Percentiles rank a stretch among this genome's conserved stretches.
Conservation (phyloP, 2,888 invertebrate genomes). For the Drosophila nr. medialis region DNA sequence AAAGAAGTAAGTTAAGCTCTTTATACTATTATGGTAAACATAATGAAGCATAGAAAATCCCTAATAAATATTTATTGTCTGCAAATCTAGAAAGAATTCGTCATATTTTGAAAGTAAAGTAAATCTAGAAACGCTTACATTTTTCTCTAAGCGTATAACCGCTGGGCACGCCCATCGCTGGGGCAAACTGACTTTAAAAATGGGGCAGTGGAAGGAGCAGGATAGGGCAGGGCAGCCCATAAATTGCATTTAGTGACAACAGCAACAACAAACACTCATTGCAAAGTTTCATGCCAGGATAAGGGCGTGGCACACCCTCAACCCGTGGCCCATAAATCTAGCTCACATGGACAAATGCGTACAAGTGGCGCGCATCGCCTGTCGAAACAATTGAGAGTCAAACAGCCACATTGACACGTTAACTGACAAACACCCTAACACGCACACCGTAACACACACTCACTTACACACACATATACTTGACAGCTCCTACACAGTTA, state of each 20-base stretch:
- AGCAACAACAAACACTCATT: conserved; percentile 13
- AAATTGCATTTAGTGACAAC: conserved; percentile 52
- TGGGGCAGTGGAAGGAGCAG: neutral
- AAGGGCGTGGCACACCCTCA: conserved; percentile 47
- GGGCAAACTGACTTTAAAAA: neutral
- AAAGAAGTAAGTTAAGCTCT: too few species aligned
- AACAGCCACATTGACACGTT: conserved; percentile 75
- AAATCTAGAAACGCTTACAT: neutral
- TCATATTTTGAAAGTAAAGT: neutral
- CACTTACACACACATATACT: neutral
- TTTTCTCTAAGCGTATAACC: neutral
- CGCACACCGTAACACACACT: neutral
- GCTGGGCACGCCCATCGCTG: neutral
- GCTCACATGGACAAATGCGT: conserved; percentile 64
- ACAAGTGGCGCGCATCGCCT: conserved; percentile 33
- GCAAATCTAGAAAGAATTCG: neutral
- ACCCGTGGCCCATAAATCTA: conserved; percentile 60
- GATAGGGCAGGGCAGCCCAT: conserved; percentile 15
- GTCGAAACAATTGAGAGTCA: conserved; percentile 71
- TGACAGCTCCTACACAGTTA: neutral
- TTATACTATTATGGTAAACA: neutral
- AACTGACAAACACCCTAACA: conserved; percentile 50
- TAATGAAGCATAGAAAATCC: too few species aligned
- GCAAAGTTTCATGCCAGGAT: conserved; percentile 38
- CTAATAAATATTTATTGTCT: neutral